Conservation (phyloP, 2,888 invertebrate species). For the Cotesia congregata region DNA sequence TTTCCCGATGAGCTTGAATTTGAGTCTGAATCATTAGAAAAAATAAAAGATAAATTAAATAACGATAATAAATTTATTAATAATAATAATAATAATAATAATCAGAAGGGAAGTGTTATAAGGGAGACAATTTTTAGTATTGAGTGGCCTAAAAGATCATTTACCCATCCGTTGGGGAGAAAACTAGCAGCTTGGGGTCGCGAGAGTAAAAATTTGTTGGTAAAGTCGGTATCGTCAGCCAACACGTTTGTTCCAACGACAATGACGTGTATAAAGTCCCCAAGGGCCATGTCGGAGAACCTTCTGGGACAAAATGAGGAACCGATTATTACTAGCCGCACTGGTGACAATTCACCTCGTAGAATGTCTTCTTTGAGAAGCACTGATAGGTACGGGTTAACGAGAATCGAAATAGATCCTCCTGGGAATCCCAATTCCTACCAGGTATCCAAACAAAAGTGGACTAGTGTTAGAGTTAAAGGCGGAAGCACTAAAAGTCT, state of each 20-base stretch:
- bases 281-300: conserved; percentile 66
- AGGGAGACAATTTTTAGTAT: conserved; percentile 1
- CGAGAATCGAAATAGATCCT: conserved; percentile 44
- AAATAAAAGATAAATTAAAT: too few species aligned
- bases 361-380: neutral
- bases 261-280: conserved; percentile 67
- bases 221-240: conserved; percentile 64
- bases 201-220: conserved; percentile 59
- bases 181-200: conserved; percentile 33
- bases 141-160: conserved; percentile 48
- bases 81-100: too few species aligned
- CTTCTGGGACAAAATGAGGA: conserved; percentile 64
- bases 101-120: neutral
- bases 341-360: too few species aligned
- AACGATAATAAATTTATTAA: too few species aligned
- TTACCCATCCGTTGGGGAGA: conserved; percentile 42
- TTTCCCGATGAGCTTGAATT: too few species aligned
- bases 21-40: too few species aligned
- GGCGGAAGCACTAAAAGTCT: conserved; percentile 68
- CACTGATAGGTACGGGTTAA: neutral
- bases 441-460: conserved; percentile 63
- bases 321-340: too few species aligned
- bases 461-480: conserved; percentile 68
- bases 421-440: conserved; percentile 10
- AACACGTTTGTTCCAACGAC: conserved; percentile 63